phyloP scores from a whole-genome alignment of 2,797 vertebrate genomes.

The Aphelocoma californica region DNA sequence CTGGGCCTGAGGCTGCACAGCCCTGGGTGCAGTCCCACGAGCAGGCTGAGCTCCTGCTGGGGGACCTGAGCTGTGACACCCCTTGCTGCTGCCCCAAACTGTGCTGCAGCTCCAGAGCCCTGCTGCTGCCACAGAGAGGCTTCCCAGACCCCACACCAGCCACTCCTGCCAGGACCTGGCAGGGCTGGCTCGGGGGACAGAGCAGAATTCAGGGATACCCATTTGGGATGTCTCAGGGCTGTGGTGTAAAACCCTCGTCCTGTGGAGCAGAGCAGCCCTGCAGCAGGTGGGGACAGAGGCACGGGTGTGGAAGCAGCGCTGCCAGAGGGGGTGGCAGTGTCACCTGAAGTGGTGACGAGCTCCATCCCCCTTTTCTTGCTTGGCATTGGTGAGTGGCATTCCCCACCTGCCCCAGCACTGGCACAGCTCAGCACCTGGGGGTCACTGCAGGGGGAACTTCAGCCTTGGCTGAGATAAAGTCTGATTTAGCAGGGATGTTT shows the following conservation, averaged over 20 bases:
- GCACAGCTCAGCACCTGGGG: not conserved
- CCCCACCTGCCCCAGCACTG: not conserved
- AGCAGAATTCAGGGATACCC: not conserved
- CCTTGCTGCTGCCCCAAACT: accelerated
- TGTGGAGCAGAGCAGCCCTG: not conserved
- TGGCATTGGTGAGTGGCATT: accelerated
- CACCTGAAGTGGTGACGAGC: not conserved
- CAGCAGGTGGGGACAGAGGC: not conserved
- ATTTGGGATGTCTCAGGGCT: not conserved
- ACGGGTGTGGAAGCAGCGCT: accelerated
- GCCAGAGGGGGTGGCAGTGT: not conserved
- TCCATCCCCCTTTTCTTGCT: not conserved
- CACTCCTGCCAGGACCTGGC: not conserved
- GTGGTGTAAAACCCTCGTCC: not conserved
- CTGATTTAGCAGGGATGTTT: not conserved
- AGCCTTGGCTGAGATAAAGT: accelerated
- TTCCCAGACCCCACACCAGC: accelerated
- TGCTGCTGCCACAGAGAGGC: not conserved
- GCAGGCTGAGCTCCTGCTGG: not conserved
- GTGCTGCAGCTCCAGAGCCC: not conserved
- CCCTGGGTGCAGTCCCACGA: not conserved
- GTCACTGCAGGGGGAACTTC: not conserved
- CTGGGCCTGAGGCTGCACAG: not conserved
- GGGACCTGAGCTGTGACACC: not conserved
- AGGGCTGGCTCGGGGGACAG: not conserved